phyloP scores from a whole-genome alignment of 2,797 vertebrate species.

The Atherinosoma microstoma region DNA sequence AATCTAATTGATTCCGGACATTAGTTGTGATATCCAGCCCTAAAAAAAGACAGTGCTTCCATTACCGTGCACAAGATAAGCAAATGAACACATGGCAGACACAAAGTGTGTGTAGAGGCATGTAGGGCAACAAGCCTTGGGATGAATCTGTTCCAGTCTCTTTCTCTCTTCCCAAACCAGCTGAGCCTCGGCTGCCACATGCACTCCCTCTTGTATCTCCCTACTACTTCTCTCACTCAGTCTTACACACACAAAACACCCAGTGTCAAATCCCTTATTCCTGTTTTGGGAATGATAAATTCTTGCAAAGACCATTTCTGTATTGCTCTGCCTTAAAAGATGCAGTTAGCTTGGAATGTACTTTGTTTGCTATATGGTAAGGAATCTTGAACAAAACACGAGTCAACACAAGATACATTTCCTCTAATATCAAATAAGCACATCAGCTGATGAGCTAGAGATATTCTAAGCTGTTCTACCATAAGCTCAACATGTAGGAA shows the following conservation, averaged over 20 bases:
- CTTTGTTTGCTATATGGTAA: constrained; percentile 29
- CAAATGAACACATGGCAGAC: constrained; percentile 59
- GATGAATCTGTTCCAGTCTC: constrained; percentile 78
- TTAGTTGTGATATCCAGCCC: too few species aligned
- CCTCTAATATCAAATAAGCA: constrained; percentile 9
- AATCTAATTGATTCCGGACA: too few species aligned
- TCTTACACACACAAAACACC: constrained; percentile 50
- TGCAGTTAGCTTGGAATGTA: constrained; percentile 36
- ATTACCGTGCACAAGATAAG: constrained; percentile 50
- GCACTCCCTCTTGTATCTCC: constrained; percentile 48
- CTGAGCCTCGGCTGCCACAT: constrained; percentile 76
- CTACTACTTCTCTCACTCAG: constrained; percentile 16
- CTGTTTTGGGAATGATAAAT: constrained; percentile 73
- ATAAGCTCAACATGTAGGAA: neutral
- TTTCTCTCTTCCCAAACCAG: constrained; percentile 71
- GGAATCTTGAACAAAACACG: constrained; percentile 6
- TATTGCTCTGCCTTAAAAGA: constrained; percentile 49
- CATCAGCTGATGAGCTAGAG: constrained; percentile 5
- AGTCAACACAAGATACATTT: constrained; percentile 28
- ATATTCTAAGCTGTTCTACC: constrained; percentile 13
- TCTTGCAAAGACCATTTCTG: constrained; percentile 65
- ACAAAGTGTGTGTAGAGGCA: constrained; percentile 47
- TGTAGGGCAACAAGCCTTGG: constrained; percentile 77
- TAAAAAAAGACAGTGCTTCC: constrained; percentile 17
- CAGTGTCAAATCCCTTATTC: constrained; percentile 70